Base-by-base conservation (phyloP, 1,140 invertebrate genomes). In the Zophobas atratus region DNA sequence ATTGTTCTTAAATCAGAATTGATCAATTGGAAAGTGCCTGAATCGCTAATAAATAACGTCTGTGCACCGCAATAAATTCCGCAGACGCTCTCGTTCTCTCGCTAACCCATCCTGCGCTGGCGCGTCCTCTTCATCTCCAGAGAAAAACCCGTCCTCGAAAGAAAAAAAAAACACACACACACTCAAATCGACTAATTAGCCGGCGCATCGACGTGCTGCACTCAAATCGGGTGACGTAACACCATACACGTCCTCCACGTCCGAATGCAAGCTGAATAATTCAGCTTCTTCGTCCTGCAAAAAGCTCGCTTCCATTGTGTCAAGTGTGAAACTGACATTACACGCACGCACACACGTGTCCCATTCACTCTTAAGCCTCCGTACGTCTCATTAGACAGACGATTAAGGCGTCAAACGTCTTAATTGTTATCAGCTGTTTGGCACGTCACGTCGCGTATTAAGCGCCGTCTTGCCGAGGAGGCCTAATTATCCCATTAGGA, bases 391-490 rank as follows among this genome's bases (percentile, higher is more conserved):
- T 76, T 76, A 76, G 75, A 67, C 75, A 38, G 67, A 63, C 75
- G 75, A 76, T 76, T 76, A 76, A 76, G 75, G 38, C 55, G 75
- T 76, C 75, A 76, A 76, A 57, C 39, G 60, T 76, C 75, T 76
- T 76, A 76, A 76, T 76, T 76, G 75, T 67, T 67, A 76, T 76
- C 75, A 76, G 75, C 75, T 76, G 75, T 76, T 76, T 57, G 60
- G 67, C 60, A 76, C 57, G 75, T 76, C 63, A 63, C 75, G 38
- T 76, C 55, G 67, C 60, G 70, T 76, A 76, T 76, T 75, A 76
- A 76, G 51, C 55, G 55, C 48, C 67, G 60, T 70, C 75, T 76
- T 76, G 60, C 6, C 43, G 57, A 43, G 75, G 46, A 34, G 55
- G 34, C 73, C 75, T 76, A 76, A 76, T 76, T 76, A 76, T 67